Evolutionary conservation across 2,888 invertebrate genomes (phyloP), one percentile per base, ranked within the genome.

Genomic region (Dasysyrphus tricinctus): DNA sequence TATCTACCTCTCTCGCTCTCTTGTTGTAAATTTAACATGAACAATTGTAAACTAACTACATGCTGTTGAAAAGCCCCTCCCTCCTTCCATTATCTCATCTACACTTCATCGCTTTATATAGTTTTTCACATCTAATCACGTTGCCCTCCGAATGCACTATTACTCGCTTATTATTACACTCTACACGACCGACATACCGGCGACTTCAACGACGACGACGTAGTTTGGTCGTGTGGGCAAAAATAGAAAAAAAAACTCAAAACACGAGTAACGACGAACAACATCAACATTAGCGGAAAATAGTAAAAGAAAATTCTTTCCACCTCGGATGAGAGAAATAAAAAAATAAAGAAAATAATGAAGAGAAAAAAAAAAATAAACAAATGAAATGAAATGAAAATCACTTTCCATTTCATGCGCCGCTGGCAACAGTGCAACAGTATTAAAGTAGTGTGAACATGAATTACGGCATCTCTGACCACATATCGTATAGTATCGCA

Each of bases 391-490:
- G 57, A 82, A 82, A 84, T 84, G 85, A 81, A 85, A 85, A 85
- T 85, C 85, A 85, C 85, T 85, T 85, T 85, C 85, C 85, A 81
- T 85, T 85, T 85, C 70, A 77, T 61, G 54, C 59, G 77, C 24
- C 69, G 49, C 16, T 59, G 32, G 67, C 37, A 29, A 34, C 44
- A 24, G 56, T 61, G 24, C 49, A 34, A 19, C 24, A n/a, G 49
- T 63, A 65, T 54, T 70, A 42, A 19, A 42, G 49, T 51, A 34
- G 74, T 65, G 74, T 69, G 69, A 39, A 69, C 67, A 51, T 34
- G 59, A 61, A 67, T 67, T 78, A 69, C 59, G 39, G 24, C 19
- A 67, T 63, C 49, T 54, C 39, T 61, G 57, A 59, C 39, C 69
- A 63, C 12, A 12, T 12, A 7, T 37, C 14, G 14, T 24, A 12